These are phyloP conservation scores for Antrozous pallidus DNA, from an alignment of 2,797 vertebrate species.

Conservation along the genomic window DNA sequence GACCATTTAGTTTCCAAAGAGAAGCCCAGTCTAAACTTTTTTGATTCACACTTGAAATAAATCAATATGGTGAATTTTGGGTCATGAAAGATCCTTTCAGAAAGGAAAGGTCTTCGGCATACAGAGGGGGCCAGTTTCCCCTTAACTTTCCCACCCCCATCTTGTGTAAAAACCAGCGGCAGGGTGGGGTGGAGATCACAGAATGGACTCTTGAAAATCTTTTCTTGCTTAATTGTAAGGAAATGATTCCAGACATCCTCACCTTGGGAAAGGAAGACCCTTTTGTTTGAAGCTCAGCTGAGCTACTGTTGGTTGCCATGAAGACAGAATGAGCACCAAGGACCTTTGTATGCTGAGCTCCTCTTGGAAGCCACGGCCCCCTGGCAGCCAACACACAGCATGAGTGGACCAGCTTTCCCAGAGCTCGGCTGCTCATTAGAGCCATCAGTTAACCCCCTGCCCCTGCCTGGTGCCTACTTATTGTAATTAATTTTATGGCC, in stretches of 20 bases:
- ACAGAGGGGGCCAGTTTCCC: background rate
- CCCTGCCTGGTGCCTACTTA: conserved; percentile 81
- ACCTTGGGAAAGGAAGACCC: conserved; percentile 24
- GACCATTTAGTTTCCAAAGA: conserved; percentile 66
- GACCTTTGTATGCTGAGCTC: background rate
- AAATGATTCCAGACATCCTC: conserved; percentile 16
- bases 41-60: conserved; percentile 60
- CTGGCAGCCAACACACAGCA: conserved; percentile 60
- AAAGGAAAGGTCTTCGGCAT: conserved; percentile 43
- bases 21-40: conserved; percentile 67
- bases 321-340: conserved; percentile 42
- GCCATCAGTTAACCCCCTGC: conserved; percentile 79
- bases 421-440: conserved; percentile 75
- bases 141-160: background rate
- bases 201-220: background rate
- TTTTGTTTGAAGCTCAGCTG: conserved; percentile 59
- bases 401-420: conserved; percentile 52
- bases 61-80: background rate
- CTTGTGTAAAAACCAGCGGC: background rate
- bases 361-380: conserved; percentile 44
- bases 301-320: conserved; percentile 42
- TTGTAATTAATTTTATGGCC: conserved; percentile 89
- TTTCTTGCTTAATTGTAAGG: conserved; percentile 36
- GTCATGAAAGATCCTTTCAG: conserved; percentile 65
- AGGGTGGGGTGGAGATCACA: background rate